Base-by-base conservation (phyloP, 2,113 vertebrate species). In the Trematocara macrostoma region DNA sequence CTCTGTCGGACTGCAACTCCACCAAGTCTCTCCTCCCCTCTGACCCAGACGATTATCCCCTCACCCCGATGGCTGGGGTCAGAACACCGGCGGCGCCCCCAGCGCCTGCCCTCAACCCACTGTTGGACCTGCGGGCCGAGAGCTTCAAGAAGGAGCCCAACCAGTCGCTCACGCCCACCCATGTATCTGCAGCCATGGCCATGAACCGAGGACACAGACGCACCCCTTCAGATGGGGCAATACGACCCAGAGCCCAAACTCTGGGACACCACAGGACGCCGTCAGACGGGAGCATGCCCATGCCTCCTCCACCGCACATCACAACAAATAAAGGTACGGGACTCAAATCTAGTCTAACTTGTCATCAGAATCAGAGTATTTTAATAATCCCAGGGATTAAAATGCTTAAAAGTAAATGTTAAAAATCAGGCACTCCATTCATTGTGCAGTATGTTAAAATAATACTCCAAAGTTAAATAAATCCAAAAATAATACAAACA, bases 1-100 rank as follows among this genome's bases (percentile, higher is more conserved):
- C 97, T 4, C 94, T 97, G 85, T 98, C 97, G 0, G 98, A 98
- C 94, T 98, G 98, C 95, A 98, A 97, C 96, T 98, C 97, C 93
- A 98, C 97, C 79, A 97, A 97, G 29, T 98, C 97, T 23, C 96
- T 98, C 38, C 95, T 98, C 76, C 97, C 96, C 90, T 98, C 97
- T 0, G 97, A 98, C 94, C 96, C 96, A 0, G 97, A 98, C 1
- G 97, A 98, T 16, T 95, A 91, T 3, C 74, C 94, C 11, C 85
- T 92, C 8, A 93, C 94, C 42, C 96, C 95, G 1, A 8, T 78
- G 53, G 52, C 78, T 7, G 83, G 91, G 57, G 7, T 86, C 53
- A 92, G 91, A 82, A 89, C 76, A 1, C 92, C 92, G 0, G 85
- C 34, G 3, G 85, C 90, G 1, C 15, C 93, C 1, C 84, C 93